phyloP scores from a whole-genome alignment of 2,888 invertebrate species.

The Ophion ellenae region DNA sequence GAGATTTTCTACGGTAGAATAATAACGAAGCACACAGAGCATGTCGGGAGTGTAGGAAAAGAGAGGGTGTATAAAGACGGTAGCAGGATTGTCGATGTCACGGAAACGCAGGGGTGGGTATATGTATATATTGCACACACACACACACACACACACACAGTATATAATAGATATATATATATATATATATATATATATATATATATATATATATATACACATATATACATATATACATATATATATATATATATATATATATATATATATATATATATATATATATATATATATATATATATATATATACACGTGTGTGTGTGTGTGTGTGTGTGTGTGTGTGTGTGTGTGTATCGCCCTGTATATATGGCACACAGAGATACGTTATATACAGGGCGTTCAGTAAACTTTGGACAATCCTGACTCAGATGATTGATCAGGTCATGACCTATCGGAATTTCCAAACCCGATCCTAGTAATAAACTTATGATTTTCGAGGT shows the following conservation, averaged over 20 bases:
- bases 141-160: neutral
- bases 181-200: no score
- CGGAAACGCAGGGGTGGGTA: neutral
- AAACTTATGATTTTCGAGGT: no score
- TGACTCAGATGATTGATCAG: neutral
- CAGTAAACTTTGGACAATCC: neutral
- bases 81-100: constrained; percentile 48
- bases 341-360: no score
- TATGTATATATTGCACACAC: no score
- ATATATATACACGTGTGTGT: no score
- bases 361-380: neutral
- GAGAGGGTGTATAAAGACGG: neutral
- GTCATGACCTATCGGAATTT: neutral
- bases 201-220: no score
- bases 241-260: no score
- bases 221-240: no score
- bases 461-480: neutral
- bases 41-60: neutral
- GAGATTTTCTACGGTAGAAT: constrained; percentile 4
- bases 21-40: constrained; percentile 10
- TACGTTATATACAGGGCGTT: neutral
- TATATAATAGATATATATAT: no score
- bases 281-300: no score
- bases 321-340: no score
- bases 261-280: no score